Evolutionary conservation across 2,888 invertebrate genomes (phyloP).

Genomic region (Drosophila helvetica): DNA sequence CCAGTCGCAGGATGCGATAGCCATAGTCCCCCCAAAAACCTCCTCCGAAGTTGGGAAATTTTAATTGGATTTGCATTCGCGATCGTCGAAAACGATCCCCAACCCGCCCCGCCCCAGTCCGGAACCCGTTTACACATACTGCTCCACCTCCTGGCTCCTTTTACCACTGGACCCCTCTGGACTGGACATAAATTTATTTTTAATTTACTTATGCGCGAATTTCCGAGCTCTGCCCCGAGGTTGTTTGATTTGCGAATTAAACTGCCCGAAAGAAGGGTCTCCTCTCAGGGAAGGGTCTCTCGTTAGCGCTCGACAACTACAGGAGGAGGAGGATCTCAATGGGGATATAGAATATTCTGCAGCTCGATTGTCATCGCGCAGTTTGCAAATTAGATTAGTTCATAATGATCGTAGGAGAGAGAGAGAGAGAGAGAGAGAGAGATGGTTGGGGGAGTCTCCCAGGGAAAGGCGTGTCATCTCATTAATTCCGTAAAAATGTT

Average conservation of each 20-base stretch:
- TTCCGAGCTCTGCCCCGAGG: conserved; percentile 67
- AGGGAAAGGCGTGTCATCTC: conserved; percentile 59
- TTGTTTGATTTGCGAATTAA: conserved; percentile 79
- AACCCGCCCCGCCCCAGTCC: not conserved
- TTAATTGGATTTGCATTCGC: conserved; percentile 78
- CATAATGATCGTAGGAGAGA: conserved; percentile 38
- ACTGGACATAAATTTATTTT: conserved; percentile 75
- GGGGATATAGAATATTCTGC: not conserved
- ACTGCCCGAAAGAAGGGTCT: conserved; percentile 39
- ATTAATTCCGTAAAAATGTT: conserved; percentile 53
- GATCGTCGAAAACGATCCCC: conserved; percentile 15
- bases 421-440: not conserved
- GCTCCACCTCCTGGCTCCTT: conserved; percentile 10
- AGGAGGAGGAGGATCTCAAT: not conserved
- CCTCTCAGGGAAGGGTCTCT: conserved; percentile 28
- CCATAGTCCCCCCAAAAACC: not conserved
- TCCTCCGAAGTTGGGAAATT: conserved; percentile 56
- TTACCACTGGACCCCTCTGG: conserved; percentile 51
- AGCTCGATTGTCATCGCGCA: conserved; percentile 51
- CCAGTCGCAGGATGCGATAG: conserved; percentile 47
- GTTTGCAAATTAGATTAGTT: conserved; percentile 60
- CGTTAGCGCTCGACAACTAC: conserved; percentile 51
- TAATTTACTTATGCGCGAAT: conserved; percentile 79
- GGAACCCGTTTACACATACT: conserved; percentile 48
- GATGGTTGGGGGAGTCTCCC: conserved; percentile 3